Conservation (phyloP, 1,140 invertebrate genomes). For the Akabosia matsudoensis region DNA sequence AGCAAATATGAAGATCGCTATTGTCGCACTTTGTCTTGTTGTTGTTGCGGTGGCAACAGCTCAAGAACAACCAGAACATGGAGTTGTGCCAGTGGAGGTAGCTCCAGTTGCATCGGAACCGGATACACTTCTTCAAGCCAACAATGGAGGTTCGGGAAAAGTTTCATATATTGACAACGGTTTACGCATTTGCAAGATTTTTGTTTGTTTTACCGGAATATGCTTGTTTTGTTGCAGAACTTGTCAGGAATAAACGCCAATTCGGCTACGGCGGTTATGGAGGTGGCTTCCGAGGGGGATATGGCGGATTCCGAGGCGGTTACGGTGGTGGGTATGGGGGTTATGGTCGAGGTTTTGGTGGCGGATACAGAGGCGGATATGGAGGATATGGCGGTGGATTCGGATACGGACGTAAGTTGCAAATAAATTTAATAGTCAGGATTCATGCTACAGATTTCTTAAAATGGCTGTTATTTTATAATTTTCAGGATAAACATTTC, state of each 20-base stretch:
- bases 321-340: conserved; percentile 21
- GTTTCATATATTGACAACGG: too few species aligned
- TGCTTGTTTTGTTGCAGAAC: background rate
- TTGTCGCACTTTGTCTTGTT: background rate
- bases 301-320: conserved; percentile 3
- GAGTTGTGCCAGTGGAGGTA: background rate
- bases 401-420: background rate
- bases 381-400: conserved; percentile 3
- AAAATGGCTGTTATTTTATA: too few species aligned
- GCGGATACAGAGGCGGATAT: conserved; percentile 1
- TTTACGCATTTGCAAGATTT: too few species aligned
- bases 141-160: background rate
- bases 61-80: background rate
- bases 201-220: background rate
- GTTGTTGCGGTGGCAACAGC: background rate
- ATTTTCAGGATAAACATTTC: too few species aligned
- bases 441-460: too few species aligned
- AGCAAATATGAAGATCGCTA: background rate
- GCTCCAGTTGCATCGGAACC: background rate
- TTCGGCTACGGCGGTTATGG: conserved; percentile 21
- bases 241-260: background rate
- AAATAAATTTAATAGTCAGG: too few species aligned
- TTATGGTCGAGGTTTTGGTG: background rate
- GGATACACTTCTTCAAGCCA: background rate
- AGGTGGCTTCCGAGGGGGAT: background rate